Conservation (phyloP, 2,797 vertebrate genomes). For the Psittacula derbiana region DNA sequence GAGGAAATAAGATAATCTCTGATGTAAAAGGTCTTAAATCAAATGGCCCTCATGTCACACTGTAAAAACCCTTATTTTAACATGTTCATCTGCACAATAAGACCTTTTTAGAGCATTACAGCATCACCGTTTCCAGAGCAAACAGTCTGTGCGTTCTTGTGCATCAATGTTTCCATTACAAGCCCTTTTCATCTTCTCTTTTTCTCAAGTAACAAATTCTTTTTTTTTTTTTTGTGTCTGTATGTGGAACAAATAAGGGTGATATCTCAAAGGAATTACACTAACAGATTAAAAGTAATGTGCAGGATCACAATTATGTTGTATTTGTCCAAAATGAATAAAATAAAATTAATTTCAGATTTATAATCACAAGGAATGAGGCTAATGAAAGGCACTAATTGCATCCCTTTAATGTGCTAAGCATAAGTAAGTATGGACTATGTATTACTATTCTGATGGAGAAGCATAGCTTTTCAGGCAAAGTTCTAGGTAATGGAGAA, state of each 20-base stretch:
- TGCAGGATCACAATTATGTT: not conserved
- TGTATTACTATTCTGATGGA: not conserved
- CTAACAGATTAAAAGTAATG: not conserved
- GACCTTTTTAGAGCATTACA: not conserved
- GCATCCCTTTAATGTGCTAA: not conserved
- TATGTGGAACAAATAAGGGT: not conserved
- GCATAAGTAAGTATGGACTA: not conserved
- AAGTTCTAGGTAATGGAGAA: not conserved
- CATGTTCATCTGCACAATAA: not conserved
- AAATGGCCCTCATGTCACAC: accelerated
- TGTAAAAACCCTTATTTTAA: not conserved
- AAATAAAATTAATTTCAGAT: slow-evolving; percentile 33
- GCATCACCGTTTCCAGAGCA: not conserved
- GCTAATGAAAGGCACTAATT: slow-evolving; percentile 38
- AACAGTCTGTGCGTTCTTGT: not conserved
- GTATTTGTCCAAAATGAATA: slow-evolving; percentile 3
- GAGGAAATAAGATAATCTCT: not conserved
- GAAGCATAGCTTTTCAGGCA: not conserved
- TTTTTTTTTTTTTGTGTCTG: not conserved
- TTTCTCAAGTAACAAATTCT: not conserved
- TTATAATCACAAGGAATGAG: not conserved
- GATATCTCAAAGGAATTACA: not conserved
- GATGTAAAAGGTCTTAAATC: not conserved
- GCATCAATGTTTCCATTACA: not conserved
- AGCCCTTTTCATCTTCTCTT: not conserved